A percentile compares a stretch with the other conserved stretches of the same genome.
phyloP scores from a whole-genome alignment of 2,888 invertebrate genomes.

The Tipula confusa region DNA sequence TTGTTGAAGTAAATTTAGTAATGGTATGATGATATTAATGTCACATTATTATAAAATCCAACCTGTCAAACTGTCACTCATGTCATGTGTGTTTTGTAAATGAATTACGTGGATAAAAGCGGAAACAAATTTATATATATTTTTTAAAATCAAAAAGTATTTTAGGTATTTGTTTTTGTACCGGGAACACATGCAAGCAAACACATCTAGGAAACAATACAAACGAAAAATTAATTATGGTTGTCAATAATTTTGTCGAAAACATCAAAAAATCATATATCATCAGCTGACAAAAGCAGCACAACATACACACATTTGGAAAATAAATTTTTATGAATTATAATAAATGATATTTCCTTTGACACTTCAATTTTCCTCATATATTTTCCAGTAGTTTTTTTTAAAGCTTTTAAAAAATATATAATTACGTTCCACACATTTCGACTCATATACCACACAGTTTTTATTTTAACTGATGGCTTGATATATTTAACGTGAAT shows the following conservation, averaged over 20 bases:
- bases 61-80: too few species aligned
- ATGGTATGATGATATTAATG: neutral
- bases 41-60: neutral
- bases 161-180: neutral
- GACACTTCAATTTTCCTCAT: neutral
- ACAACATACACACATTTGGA: neutral
- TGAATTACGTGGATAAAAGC: neutral
- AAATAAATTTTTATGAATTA: neutral
- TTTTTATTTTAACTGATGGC: neutral
- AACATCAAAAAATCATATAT: conserved; percentile 9
- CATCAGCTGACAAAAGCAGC: neutral
- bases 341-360: neutral
- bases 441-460: neutral
- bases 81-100: neutral
- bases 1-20: too few species aligned
- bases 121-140: neutral
- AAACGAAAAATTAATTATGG: neutral
- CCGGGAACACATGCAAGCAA: too few species aligned
- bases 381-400: neutral
- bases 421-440: neutral
- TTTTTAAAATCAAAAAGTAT: neutral
- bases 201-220: neutral
- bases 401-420: neutral
- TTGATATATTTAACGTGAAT: neutral
- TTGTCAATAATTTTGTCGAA: neutral